Base-by-base conservation (phyloP, 2,113 vertebrate genomes). In the Geococcyx californianus region DNA sequence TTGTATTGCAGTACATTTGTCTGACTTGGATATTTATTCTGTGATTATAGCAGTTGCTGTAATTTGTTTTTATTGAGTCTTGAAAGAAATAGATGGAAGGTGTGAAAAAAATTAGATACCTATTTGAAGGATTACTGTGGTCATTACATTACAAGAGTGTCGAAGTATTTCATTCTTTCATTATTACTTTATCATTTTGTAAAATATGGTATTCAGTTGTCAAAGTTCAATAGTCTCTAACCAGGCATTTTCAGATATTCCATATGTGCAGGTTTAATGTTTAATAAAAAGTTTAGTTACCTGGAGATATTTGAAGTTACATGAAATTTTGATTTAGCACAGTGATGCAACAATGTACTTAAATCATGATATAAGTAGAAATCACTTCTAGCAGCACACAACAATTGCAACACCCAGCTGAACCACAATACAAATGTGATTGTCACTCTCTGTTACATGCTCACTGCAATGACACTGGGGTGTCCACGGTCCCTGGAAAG, bases 11-110 rank as follows among this genome's bases (percentile, higher is more conserved):
- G n/a, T n/a, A n/a, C n/a, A n/a, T n/a, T n/a, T n/a, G n/a, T n/a
- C n/a, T n/a, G n/a, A n/a, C n/a, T n/a, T n/a, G n/a, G n/a, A n/a
- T n/a, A n/a, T n/a, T n/a, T n/a, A n/a, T n/a, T 44, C 44, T 13
- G 17, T 44, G 44, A 44, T 44, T 44, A 44, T 44, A 11, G 24
- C 25, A 72, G 78, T 91, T 18, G 36, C 51, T 73, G 36, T 96
- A 97, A 84, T 96, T 72, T 69, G 81, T 89, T 86, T 82, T 18
- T 34, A 60, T 56, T 49, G 93, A 60, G 70, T 97, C 96, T 47
- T 89, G 95, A 97, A 97, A 98, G 91, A 98, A 94, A 96, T 97
- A 98, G 38, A 97, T 95, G 34, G 70, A 98, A 76, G 84, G 93
- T 98, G 74, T 21, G 49, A 85, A 51, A 70, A 84, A 19, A 34